Conservation (phyloP, 1,140 invertebrate genomes). For the Drosophila tristis region DNA sequence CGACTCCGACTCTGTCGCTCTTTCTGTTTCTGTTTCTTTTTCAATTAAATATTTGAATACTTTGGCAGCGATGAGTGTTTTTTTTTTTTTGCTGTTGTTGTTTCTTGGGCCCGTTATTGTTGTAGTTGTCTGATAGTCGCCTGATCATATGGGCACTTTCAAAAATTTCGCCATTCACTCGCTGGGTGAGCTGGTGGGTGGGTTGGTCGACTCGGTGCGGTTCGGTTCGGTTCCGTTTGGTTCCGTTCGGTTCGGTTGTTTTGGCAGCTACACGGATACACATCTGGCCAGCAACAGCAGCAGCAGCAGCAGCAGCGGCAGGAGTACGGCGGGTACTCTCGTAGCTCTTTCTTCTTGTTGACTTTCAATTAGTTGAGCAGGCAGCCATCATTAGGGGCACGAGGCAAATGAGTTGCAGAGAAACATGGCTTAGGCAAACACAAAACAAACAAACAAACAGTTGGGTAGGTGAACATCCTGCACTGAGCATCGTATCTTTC, state of each 20-base stretch:
- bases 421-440: neutral
- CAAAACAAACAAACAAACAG: neutral
- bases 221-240: conserved; percentile 32
- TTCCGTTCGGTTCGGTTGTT: conserved; percentile 5
- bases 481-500: no score
- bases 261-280: conserved; percentile 28
- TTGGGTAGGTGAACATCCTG: no score
- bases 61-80: conserved; percentile 34
- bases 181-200: conserved; percentile 5
- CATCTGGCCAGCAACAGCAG: conserved; percentile 19
- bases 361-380: conserved; percentile 31
- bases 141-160: conserved; percentile 45
- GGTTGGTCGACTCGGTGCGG: conserved; percentile 12
- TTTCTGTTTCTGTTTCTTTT: conserved; percentile 20
- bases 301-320: neutral
- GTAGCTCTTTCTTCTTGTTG: neutral
- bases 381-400: conserved; percentile 3
- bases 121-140: neutral
- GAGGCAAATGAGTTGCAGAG: neutral
- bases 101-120: conserved; percentile 1
- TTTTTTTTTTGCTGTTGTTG: conserved; percentile 14
- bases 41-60: conserved; percentile 77
- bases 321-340: neutral
- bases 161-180: conserved; percentile 62
- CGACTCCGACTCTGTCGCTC: no score